These are phyloP conservation scores for Pogoniulus pusillus DNA, from an alignment of 2,797 vertebrate genomes.

Conservation along the genomic window DNA sequence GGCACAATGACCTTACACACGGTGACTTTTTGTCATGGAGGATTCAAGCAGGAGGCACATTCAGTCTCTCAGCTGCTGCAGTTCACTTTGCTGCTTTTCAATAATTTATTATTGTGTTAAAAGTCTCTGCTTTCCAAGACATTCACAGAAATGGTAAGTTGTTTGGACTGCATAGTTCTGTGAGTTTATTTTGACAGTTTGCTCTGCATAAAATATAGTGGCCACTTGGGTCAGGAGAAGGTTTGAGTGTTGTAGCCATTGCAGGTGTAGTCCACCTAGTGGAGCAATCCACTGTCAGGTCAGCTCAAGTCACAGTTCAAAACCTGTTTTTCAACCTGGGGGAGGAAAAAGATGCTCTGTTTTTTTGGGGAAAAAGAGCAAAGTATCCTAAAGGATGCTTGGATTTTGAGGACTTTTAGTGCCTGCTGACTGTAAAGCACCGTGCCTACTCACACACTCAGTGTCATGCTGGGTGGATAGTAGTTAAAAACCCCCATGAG, in stretches of 20 bases:
- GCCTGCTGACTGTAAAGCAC: neutral
- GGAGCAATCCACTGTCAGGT: neutral
- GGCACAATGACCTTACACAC: rapidly evolving
- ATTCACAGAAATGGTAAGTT: neutral
- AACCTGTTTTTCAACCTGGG: neutral
- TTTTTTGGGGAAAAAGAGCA: neutral
- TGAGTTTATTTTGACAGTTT: neutral
- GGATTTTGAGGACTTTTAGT: neutral
- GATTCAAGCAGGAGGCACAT: neutral
- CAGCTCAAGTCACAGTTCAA: neutral
- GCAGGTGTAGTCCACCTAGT: neutral
- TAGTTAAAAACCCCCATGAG: neutral
- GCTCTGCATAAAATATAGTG: neutral
- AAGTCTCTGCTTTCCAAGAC: neutral
- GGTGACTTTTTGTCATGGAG: rapidly evolving
- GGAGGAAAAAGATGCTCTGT: neutral
- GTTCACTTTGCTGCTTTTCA: neutral
- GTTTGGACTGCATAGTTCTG: neutral
- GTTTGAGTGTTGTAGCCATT: neutral
- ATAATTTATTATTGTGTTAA: neutral
- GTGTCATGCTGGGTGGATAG: neutral
- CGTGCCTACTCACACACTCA: neutral
- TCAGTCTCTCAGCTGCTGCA: neutral
- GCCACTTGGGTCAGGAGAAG: neutral
- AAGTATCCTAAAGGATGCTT: neutral